Evolutionary conservation across 2,888 invertebrate genomes (phyloP).

Genomic region (Xylota sylvarum): DNA sequence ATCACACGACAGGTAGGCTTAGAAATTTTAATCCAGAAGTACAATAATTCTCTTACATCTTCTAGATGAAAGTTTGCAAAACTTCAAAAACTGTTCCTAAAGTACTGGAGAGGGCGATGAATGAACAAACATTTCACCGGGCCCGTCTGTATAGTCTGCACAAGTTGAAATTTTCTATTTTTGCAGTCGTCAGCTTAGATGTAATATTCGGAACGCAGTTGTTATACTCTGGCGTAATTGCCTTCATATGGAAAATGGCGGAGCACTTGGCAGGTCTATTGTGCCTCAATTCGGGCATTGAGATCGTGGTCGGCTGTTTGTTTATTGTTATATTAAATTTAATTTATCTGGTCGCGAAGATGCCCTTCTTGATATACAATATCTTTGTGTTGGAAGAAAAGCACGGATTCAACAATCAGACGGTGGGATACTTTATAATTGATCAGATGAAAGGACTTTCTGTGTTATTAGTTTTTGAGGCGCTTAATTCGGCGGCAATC

Average conservation of each 20-base stretch:
- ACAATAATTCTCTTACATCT: background rate
- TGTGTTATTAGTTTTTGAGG: conserved; percentile 90
- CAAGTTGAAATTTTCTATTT: conserved; percentile 89
- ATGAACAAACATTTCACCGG: conserved; percentile 94
- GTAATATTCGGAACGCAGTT: conserved; percentile 90
- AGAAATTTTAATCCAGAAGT: too few relatives aligned
- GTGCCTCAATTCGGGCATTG: conserved; percentile 87
- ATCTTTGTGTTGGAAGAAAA: conserved; percentile 97
- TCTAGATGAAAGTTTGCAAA: conserved; percentile 89
- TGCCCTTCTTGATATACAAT: conserved; percentile 94
- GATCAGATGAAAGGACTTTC: conserved; percentile 95
- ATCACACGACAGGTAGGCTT: conserved; percentile 82
- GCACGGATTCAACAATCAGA: conserved; percentile 99
- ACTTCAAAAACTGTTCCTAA: conserved; percentile 90
- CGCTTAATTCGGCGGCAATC: conserved; percentile 92
- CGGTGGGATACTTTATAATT: conserved; percentile 94
- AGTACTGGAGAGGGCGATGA: conserved; percentile 91
- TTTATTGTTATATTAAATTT: conserved; percentile 91
- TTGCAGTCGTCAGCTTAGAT: conserved; percentile 88
- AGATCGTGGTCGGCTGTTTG: conserved; percentile 91
- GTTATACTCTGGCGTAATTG: conserved; percentile 87
- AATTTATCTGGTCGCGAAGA: conserved; percentile 88
- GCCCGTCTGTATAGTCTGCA: conserved; percentile 94
- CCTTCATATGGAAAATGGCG: conserved; percentile 90
- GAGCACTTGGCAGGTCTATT: conserved; percentile 86